A percentile compares a stretch with the other conserved stretches of the same genome.
These are phyloP conservation scores for Polymixis flavicincta DNA, from an alignment of 2,888 invertebrate species.

Conservation along the genomic window DNA sequence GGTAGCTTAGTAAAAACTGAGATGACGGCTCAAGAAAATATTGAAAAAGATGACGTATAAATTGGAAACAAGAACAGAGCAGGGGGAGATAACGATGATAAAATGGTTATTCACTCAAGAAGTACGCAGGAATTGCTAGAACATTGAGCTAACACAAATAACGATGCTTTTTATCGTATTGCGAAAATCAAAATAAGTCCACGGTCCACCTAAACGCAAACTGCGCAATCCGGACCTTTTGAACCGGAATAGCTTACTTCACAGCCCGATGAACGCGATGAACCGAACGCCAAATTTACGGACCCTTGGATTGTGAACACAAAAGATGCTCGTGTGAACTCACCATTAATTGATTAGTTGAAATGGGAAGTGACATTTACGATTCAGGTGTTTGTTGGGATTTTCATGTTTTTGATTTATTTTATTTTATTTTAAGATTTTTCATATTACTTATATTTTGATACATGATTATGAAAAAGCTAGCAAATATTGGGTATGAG, in stretches of 20 bases:
- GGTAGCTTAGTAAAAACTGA: neutral
- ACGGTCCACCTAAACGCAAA: slow-evolving; percentile 36
- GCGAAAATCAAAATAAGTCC: slow-evolving; percentile 24
- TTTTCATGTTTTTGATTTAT: neutral
- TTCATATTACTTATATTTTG: neutral
- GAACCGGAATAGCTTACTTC: slow-evolving; percentile 66
- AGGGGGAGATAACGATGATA: neutral
- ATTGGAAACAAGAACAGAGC: neutral
- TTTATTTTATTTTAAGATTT: neutral
- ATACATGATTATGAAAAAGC: neutral
- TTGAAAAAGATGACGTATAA: neutral
- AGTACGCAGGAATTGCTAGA: neutral
- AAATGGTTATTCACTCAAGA: neutral
- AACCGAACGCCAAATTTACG: slow-evolving; percentile 67
- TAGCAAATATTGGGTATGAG: neutral
- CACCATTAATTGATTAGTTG: slow-evolving; percentile 50
- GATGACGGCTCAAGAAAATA: too few species aligned
- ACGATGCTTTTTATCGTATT: neutral
- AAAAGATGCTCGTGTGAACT: slow-evolving; percentile 40
- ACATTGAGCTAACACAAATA: neutral
- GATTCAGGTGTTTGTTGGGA: slow-evolving; percentile 2
- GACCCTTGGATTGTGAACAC: slow-evolving; percentile 45
- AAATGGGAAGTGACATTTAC: slow-evolving; percentile 46
- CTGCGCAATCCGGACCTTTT: slow-evolving; percentile 46
- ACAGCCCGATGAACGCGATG: slow-evolving; percentile 66